A percentile compares a stretch with the other conserved stretches of the same genome.
These are phyloP conservation scores for Araneus ventricosus DNA, from an alignment of 1,140 invertebrate species.

Conservation along the genomic window DNA sequence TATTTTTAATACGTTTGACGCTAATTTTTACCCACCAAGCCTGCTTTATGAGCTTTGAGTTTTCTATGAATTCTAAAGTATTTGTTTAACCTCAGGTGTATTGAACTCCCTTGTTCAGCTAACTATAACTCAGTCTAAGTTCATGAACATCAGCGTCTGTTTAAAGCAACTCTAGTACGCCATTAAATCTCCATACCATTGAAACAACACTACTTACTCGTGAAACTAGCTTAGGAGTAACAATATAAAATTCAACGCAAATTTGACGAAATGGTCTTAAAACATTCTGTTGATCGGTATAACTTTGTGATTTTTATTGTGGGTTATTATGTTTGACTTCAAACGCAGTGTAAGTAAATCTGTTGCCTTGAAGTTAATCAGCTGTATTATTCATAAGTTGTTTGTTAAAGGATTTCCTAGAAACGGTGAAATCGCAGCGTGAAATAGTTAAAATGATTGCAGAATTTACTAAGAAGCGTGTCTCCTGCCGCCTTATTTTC, in stretches of 20 bases:
- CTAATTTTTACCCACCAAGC: no score
- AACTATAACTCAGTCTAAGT: neutral
- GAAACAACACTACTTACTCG: no score
- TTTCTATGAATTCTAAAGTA: neutral
- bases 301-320: neutral
- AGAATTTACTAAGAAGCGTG: no score
- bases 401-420: neutral
- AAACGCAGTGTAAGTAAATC: neutral
- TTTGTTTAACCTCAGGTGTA: neutral
- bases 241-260: no score
- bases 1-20: no score
- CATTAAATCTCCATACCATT: no score
- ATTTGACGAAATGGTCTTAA: no score
- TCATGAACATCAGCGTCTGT: neutral
- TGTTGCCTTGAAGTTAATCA: neutral
- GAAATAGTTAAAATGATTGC: neutral
- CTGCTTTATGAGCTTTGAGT: neutral
- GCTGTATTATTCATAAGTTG: neutral
- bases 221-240: no score
- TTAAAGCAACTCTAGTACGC: neutral
- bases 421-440: neutral
- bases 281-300: no score
- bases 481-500: neutral
- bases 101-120: neutral
- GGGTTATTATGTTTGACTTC: neutral